These are phyloP conservation scores for Sphaerophoria taeniata DNA, from an alignment of 2,888 invertebrate genomes.

Conservation along the genomic window DNA sequence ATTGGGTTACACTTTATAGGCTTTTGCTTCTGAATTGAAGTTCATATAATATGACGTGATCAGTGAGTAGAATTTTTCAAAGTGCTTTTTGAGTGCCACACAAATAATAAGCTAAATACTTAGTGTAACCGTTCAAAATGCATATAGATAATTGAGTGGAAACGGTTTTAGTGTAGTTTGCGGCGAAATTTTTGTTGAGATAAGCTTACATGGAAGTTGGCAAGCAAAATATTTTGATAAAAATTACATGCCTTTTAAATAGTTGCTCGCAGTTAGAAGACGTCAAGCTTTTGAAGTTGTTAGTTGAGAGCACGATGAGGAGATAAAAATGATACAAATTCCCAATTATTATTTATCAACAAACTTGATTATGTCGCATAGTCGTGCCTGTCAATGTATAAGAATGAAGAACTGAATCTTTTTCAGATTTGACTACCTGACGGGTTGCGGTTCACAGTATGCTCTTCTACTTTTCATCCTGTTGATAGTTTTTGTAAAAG, in stretches of 20 bases:
- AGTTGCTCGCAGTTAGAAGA: slow-evolving; percentile 6
- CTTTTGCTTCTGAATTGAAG: slow-evolving; percentile 43
- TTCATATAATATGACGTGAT: slow-evolving; percentile 66
- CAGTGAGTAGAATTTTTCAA: slow-evolving; percentile 62
- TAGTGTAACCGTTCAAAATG: too few species aligned
- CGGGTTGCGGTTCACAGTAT: too few species aligned
- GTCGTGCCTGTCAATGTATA: too few species aligned
- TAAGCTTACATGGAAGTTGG: slow-evolving; percentile 28
- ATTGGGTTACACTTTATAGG: slow-evolving; percentile 54
- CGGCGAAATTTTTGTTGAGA: slow-evolving; percentile 25
- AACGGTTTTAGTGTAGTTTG: neutral
- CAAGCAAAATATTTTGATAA: slow-evolving; percentile 13
- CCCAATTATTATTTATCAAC: neutral
- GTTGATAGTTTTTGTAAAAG: too few species aligned
- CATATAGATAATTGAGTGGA: neutral
- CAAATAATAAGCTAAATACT: neutral
- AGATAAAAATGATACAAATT: neutral
- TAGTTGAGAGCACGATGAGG: too few species aligned
- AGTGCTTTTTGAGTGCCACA: slow-evolving; percentile 42
- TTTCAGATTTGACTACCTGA: too few species aligned
- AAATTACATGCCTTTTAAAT: neutral
- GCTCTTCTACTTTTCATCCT: too few species aligned
- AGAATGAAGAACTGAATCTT: too few species aligned
- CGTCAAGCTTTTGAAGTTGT: slow-evolving; percentile 16
- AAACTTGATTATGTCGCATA: neutral